Evolutionary conservation across 2,888 invertebrate genomes (phyloP).

Genomic region (Platycnemis pennipes): DNA sequence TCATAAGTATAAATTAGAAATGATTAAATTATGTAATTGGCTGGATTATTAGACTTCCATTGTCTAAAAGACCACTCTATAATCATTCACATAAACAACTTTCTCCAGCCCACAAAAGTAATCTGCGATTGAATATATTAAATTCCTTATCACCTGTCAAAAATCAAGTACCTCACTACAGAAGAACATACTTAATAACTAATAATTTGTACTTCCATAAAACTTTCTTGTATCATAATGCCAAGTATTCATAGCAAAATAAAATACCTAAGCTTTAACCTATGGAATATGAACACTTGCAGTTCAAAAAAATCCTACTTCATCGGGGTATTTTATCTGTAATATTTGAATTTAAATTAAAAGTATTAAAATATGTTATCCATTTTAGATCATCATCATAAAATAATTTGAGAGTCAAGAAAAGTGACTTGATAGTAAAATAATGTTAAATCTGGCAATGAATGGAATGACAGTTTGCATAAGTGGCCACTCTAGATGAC

Average conservation of each 20-base stretch:
- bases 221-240: background rate
- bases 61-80: no score
- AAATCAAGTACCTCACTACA: background rate
- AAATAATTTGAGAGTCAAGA: background rate
- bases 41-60: background rate
- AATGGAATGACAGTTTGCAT: background rate
- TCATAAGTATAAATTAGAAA: background rate
- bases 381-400: background rate
- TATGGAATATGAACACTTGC: slow-evolving; percentile 1
- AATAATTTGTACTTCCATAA: background rate
- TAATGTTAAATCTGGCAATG: background rate
- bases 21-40: background rate
- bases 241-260: background rate
- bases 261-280: background rate
- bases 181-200: background rate
- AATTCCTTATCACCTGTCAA: background rate
- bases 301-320: background rate
- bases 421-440: background rate
- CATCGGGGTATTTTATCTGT: background rate
- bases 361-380: background rate
- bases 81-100: background rate
- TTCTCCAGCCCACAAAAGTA: background rate
- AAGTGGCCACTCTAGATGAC: background rate
- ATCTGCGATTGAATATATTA: background rate
- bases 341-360: background rate